phyloP scores from a whole-genome alignment of 1,140 invertebrate genomes.

The Heterodera schachtii region DNA sequence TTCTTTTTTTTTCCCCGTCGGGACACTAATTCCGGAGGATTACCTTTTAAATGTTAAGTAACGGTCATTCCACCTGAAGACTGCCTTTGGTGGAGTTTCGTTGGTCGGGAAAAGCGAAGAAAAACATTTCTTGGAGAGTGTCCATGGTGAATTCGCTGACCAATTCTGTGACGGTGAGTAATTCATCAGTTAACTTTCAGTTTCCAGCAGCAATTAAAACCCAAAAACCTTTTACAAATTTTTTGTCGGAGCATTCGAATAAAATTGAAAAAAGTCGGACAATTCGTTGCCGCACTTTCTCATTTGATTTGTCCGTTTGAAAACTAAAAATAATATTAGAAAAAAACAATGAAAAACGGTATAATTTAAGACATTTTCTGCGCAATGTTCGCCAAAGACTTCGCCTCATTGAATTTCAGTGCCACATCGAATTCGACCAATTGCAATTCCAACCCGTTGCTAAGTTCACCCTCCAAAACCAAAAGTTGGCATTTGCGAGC shows the following conservation, averaged over 20 bases:
- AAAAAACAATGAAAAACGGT: background rate
- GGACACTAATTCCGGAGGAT: too few species aligned
- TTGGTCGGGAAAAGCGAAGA: conserved; percentile 30
- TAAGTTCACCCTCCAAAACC: conserved; percentile 23
- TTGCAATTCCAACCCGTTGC: conserved; percentile 7
- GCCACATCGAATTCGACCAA: conserved; percentile 35
- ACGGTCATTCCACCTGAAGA: background rate
- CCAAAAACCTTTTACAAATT: conserved; percentile 4
- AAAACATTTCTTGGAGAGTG: conserved; percentile 29
- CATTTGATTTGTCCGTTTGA: conserved; percentile 26
- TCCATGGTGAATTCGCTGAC: conserved; percentile 29
- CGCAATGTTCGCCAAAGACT: conserved; percentile 13
- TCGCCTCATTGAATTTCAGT: conserved; percentile 28
- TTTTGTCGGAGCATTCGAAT: background rate
- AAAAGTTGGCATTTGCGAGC: conserved; percentile 30
- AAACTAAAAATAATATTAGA: conserved; percentile 4
- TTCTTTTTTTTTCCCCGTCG: too few species aligned
- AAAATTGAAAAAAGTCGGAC: conserved; percentile 25
- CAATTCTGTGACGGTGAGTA: conserved; percentile 9
- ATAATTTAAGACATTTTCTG: conserved; percentile 29
- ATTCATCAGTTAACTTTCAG: too few species aligned
- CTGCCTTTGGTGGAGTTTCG: conserved; percentile 24
- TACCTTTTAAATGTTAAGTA: too few species aligned
- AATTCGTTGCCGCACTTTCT: conserved; percentile 22
- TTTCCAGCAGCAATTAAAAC: background rate